These are phyloP conservation scores for Fopius arisanus DNA, from an alignment of 1,140 invertebrate species.

Conservation along the genomic window DNA sequence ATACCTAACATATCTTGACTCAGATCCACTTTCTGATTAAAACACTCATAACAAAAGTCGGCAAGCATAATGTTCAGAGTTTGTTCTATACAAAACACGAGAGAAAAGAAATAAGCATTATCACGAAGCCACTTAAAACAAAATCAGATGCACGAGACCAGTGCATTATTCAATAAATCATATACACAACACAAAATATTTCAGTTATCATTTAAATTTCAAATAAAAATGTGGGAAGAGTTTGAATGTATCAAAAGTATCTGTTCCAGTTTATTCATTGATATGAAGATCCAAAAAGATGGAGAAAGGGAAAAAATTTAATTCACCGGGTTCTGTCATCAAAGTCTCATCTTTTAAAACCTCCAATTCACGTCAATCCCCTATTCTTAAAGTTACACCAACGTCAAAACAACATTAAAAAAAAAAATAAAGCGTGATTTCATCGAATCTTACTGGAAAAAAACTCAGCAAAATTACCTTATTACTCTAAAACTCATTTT, in stretches of 20 bases:
- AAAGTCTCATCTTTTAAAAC: neutral
- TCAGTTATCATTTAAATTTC: neutral
- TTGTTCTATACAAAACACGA: constrained; percentile 5
- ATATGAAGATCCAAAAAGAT: neutral
- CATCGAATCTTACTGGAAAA: neutral
- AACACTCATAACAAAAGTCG: neutral
- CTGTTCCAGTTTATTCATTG: neutral
- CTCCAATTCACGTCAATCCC: neutral
- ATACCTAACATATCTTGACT: neutral
- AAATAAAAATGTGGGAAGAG: neutral
- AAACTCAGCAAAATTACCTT: neutral
- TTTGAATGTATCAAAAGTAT: neutral
- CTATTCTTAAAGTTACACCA: constrained; percentile 2
- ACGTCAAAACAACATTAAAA: neutral
- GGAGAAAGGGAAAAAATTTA: neutral
- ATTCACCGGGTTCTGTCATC: neutral
- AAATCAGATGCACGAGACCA: neutral
- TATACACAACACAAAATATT: neutral
- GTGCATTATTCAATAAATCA: neutral
- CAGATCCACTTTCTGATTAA: neutral
- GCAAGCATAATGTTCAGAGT: neutral
- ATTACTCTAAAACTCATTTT: constrained; percentile 20
- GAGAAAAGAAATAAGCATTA: constrained; percentile 2
- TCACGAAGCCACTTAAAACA: constrained; percentile 4
- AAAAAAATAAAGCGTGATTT: neutral